These are phyloP conservation scores for Littorina saxatilis DNA, from an alignment of 1,140 invertebrate genomes.

Conservation along the genomic window DNA sequence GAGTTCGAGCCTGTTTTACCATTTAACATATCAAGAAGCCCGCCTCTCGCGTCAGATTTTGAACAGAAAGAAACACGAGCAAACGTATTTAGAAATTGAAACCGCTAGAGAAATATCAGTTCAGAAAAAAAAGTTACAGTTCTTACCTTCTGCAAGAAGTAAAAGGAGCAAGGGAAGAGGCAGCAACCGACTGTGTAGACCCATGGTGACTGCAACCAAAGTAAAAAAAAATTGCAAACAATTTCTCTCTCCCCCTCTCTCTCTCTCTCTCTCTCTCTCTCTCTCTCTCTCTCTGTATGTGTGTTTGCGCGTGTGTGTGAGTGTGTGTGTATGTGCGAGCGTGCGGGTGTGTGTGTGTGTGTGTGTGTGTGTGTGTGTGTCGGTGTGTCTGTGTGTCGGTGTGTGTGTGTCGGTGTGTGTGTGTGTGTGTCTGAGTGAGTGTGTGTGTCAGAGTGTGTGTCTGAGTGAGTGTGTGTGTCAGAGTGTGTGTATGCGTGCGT, in stretches of 20 bases:
- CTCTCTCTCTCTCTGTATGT: background rate
- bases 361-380: background rate
- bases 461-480: background rate
- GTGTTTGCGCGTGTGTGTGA: background rate
- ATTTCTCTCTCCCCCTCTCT: constrained; percentile 5
- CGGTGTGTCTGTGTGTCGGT: background rate
- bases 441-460: background rate
- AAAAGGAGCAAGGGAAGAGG: background rate
- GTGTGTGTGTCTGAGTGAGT: background rate
- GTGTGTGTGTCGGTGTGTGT: constrained; percentile 15
- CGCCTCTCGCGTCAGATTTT: too few species aligned
- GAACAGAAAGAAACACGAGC: too few species aligned
- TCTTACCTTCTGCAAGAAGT: background rate
- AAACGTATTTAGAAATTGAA: too few species aligned
- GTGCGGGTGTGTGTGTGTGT: background rate
- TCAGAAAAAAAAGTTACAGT: background rate
- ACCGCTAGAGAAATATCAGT: too few species aligned
- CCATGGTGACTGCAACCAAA: background rate
- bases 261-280: constrained; percentile 25
- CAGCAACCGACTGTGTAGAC: background rate
- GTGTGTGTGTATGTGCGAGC: constrained; percentile 1
- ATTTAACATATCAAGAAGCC: too few species aligned
- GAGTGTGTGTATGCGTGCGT: background rate
- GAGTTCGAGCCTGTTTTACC: too few species aligned
- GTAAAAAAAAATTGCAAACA: too few species aligned